A percentile compares a stretch with the other conserved stretches of the same genome.
Evolutionary conservation across 2,113 vertebrate species (phyloP).

Genomic region (Gallinago paraguaiae): DNA sequence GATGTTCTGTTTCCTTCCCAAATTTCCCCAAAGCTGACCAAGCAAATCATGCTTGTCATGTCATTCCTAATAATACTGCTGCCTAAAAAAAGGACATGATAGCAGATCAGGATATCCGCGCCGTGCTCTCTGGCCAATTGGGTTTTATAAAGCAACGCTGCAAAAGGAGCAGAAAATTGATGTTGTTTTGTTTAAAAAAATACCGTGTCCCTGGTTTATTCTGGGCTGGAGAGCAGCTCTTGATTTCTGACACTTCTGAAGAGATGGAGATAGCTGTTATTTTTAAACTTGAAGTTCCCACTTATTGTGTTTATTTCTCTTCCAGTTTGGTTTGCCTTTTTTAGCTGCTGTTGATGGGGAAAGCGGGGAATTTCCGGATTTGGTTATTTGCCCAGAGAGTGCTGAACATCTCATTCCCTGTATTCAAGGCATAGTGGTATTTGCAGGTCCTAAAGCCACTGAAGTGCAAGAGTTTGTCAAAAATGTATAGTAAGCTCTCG

Average conservation of each 20-base stretch:
- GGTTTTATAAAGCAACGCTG: background rate
- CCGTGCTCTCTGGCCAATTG: background rate
- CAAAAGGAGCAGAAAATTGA: background rate
- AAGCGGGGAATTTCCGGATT: constrained; percentile 22
- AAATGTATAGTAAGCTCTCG: background rate
- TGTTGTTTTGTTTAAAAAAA: constrained; percentile 4
- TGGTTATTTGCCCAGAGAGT: constrained; percentile 15
- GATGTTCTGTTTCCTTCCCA: constrained; percentile 5
- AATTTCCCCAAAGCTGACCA: constrained; percentile 20
- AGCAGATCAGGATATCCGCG: constrained; percentile 2
- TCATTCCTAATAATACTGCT: constrained; percentile 3
- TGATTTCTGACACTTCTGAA: constrained; percentile 7
- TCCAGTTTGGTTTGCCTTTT: constrained; percentile 16
- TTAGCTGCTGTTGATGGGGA: constrained; percentile 29
- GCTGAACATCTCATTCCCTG: background rate
- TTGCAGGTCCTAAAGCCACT: background rate
- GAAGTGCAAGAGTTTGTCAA: background rate
- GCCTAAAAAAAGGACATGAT: background rate
- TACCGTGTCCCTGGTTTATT: background rate
- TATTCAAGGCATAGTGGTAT: background rate
- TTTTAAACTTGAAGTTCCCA: constrained; percentile 51
- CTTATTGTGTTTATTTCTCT: constrained; percentile 17
- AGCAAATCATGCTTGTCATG: constrained; percentile 24
- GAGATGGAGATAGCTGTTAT: constrained; percentile 26
- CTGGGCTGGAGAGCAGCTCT: background rate